phyloP scores from a whole-genome alignment of 2,113 vertebrate species.

The Tupaia chinensis region DNA sequence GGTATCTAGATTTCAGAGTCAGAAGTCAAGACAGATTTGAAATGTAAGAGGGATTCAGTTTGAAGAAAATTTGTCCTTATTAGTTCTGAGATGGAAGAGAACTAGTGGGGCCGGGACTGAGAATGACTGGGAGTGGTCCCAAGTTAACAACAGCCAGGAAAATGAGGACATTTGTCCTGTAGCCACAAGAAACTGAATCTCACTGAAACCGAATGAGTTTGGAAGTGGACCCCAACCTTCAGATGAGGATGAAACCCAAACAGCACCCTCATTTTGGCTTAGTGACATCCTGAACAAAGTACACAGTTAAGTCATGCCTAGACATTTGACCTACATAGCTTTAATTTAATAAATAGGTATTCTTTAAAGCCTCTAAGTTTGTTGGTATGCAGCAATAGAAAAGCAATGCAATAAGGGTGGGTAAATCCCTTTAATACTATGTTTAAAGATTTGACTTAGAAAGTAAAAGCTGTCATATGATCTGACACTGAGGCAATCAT shows the following conservation, averaged over 20 bases:
- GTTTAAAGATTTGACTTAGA: constrained; percentile 5
- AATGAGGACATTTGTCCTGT: background rate
- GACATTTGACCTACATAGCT: background rate
- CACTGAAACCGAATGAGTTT: background rate
- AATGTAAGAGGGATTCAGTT: background rate
- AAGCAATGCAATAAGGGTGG: background rate
- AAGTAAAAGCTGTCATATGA: constrained; percentile 5
- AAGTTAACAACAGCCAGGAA: background rate
- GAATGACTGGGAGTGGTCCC: background rate
- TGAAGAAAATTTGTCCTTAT: background rate
- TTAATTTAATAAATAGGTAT: background rate
- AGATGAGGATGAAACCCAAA: background rate
- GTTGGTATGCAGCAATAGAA: background rate
- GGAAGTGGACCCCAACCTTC: background rate
- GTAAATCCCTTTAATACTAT: background rate
- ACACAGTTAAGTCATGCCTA: background rate
- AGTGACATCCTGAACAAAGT: background rate
- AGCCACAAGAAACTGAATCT: constrained; percentile 15
- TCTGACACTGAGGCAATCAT: background rate
- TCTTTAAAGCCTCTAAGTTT: constrained; percentile 28
- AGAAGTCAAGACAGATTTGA: background rate
- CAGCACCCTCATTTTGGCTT: background rate
- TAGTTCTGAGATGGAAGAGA: background rate
- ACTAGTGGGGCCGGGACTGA: background rate
- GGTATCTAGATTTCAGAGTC: background rate